Percentiles rank a stretch among this genome's conserved stretches.
Evolutionary conservation across 2,113 vertebrate species (phyloP).

Genomic region (Petromus typicus): DNA sequence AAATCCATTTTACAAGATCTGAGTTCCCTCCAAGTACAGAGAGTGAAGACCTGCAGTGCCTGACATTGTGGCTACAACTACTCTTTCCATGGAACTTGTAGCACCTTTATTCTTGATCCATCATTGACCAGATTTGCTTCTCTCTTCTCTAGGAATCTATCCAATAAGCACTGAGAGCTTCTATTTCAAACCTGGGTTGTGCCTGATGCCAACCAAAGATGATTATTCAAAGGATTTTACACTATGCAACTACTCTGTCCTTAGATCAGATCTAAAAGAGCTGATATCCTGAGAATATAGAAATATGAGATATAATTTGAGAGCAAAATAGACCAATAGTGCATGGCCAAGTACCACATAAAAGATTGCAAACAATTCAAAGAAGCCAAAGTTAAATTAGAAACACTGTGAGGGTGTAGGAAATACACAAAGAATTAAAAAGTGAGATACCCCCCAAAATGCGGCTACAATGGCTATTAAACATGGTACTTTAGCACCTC

Average conservation of each 20-base stretch:
- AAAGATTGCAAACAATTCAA: background rate
- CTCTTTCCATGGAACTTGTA: background rate
- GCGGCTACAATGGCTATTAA: background rate
- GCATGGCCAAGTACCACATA: background rate
- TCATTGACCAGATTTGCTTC: background rate
- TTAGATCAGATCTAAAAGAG: constrained; percentile 30
- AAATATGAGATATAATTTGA: constrained; percentile 29
- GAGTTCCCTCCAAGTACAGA: background rate
- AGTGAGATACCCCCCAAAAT: background rate
- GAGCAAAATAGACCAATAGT: background rate
- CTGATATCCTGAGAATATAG: background rate
- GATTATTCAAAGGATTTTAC: background rate
- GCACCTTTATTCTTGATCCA: background rate
- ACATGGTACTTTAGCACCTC: constrained; percentile 11
- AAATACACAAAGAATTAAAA: constrained; percentile 14
- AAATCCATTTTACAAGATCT: background rate
- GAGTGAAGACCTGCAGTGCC: background rate
- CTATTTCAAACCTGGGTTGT: background rate
- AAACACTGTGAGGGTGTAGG: background rate
- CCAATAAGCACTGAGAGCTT: background rate
- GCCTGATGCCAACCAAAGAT: background rate
- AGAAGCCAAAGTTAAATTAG: constrained; percentile 5
- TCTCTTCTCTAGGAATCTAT: constrained; percentile 24
- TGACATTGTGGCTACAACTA: background rate
- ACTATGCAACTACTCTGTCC: background rate